A percentile compares a stretch with the other conserved stretches of the same genome.
phyloP scores from a whole-genome alignment of 1,140 invertebrate species.

The Eriosoma lanigerum region DNA sequence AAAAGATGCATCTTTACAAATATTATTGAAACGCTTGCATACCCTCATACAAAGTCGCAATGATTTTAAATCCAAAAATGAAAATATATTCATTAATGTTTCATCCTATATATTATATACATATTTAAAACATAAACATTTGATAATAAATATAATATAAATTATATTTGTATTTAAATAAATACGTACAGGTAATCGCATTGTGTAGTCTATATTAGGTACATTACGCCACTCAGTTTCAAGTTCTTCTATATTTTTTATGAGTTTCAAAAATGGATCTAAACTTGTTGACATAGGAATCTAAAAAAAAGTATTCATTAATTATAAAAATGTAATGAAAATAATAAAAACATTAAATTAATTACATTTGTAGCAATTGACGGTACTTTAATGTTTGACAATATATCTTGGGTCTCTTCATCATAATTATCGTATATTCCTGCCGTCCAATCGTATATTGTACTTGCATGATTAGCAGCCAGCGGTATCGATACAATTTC shows the following conservation, averaged over 20 bases:
- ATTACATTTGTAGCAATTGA: conserved; percentile 11
- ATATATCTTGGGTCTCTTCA: neutral
- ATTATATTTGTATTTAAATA: neutral
- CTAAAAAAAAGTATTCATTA: conserved; percentile 27
- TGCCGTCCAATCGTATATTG: too few relatives aligned
- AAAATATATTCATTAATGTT: conserved; percentile 66
- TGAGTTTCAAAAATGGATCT: conserved; percentile 42
- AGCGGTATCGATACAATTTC: neutral
- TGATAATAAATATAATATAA: neutral
- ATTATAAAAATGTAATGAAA: neutral
- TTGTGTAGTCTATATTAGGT: neutral
- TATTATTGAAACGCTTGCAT: conserved; percentile 72
- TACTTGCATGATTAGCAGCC: neutral
- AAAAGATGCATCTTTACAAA: conserved; percentile 74
- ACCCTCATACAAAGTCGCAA: conserved; percentile 74
- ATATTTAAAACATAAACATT: neutral
- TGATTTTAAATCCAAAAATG: conserved; percentile 76
- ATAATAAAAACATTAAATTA: neutral
- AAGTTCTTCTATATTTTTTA: conserved; percentile 42
- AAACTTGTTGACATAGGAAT: conserved; percentile 27
- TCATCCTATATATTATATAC: conserved; percentile 46
- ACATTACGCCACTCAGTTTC: conserved; percentile 26
- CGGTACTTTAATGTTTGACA: neutral
- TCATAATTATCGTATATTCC: conserved; percentile 34
- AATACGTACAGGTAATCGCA: conserved; percentile 13